Conservation (phyloP, 2,113 vertebrate genomes). For the Podarcis raffonei region DNA sequence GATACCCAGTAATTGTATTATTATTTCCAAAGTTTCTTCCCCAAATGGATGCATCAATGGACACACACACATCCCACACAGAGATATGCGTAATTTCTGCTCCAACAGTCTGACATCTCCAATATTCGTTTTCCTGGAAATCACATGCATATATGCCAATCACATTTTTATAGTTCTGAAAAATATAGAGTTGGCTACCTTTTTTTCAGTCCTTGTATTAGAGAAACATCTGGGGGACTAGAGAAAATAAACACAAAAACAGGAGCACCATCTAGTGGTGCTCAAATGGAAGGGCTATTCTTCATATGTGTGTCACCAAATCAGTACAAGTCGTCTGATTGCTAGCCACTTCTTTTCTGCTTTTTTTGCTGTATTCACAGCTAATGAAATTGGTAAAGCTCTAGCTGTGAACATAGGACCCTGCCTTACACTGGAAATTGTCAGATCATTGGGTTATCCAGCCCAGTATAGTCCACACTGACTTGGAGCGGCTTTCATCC, state of each 20-base stretch:
- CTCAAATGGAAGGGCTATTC: rapidly evolving
- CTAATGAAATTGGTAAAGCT: too few relatives aligned
- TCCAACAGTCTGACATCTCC: background rate
- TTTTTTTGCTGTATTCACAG: background rate
- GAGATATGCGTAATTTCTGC: background rate
- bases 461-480: too few relatives aligned
- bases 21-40: background rate
- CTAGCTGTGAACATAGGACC: too few relatives aligned
- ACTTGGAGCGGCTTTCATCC: too few relatives aligned
- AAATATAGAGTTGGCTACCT: background rate
- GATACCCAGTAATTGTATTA: background rate
- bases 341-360: background rate
- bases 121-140: background rate
- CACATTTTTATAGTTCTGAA: background rate
- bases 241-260: constrained; percentile 26
- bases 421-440: too few relatives aligned
- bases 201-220: background rate
- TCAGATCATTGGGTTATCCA: too few relatives aligned
- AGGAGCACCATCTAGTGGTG: constrained; percentile 63
- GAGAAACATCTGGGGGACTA: rapidly evolving
- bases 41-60: background rate
- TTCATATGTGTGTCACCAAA: rapidly evolving
- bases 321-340: rapidly evolving
- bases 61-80: background rate
- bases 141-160: background rate